Percentiles rank a stretch among this genome's conserved stretches.
Evolutionary conservation across 1,140 invertebrate genomes (phyloP).

Genomic region (Pogonus chalceus): DNA sequence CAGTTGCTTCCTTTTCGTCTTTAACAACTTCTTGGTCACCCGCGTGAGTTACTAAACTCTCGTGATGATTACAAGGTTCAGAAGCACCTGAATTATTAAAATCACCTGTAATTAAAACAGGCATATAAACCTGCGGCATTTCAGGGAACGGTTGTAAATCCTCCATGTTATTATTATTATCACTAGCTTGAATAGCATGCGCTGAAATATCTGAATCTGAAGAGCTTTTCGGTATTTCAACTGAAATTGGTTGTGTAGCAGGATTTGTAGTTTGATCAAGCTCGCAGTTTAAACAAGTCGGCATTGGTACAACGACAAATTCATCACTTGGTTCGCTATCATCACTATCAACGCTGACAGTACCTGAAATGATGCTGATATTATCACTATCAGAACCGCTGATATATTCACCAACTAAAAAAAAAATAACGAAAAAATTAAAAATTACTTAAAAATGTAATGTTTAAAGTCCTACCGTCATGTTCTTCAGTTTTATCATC

Average conservation of each 20-base stretch:
- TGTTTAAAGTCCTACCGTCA: no score
- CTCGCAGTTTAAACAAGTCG: not conserved
- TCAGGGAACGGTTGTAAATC: no score
- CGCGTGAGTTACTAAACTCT: no score
- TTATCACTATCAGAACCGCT: constrained; percentile 17
- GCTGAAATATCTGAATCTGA: not conserved
- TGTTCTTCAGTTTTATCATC: no score
- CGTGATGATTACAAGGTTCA: no score
- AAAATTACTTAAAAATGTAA: no score
- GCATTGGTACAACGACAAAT: constrained; percentile 21
- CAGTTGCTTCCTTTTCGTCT: not conserved
- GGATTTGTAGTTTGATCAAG: not conserved
- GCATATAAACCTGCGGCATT: not conserved
- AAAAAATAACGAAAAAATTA: no score
- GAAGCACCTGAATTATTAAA: not conserved
- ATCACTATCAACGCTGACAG: constrained; percentile 6
- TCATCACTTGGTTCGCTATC: constrained; percentile 19
- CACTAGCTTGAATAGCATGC: not conserved
- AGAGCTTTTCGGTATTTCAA: not conserved
- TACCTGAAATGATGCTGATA: constrained; percentile 16
- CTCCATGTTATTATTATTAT: not conserved
- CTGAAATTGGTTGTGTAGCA: not conserved
- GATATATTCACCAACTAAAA: constrained; percentile 10
- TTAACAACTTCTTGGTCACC: not conserved
- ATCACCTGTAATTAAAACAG: not conserved